phyloP scores from a whole-genome alignment of 2,888 invertebrate genomes.

The Dysmachus trigonus region DNA sequence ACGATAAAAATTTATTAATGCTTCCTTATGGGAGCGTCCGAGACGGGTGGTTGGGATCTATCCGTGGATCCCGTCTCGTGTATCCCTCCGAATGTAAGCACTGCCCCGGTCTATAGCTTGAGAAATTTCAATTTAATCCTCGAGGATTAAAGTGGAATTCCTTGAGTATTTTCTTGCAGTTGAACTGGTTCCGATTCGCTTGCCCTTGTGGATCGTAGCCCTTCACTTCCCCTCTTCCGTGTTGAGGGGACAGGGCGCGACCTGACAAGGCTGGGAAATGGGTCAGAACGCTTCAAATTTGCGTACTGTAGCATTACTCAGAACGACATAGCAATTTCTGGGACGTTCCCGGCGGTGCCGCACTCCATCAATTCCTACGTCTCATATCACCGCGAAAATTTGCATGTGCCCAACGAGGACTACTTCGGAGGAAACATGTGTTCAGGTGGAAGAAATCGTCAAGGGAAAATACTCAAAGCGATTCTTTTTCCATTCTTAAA shows the following conservation, averaged over 20 bases:
- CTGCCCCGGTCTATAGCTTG: not conserved
- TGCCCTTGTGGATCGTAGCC: not conserved
- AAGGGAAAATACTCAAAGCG: not conserved
- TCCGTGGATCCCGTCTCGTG: not conserved
- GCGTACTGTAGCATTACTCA: not conserved
- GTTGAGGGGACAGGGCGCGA: not conserved
- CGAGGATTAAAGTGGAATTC: slow-evolving; percentile 7
- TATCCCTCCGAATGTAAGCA: not conserved
- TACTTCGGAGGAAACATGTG: not conserved
- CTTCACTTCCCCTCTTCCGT: not conserved
- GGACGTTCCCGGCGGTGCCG: not conserved
- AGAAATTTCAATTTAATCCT: not conserved
- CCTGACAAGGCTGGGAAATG: not conserved
- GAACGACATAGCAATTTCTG: not conserved
- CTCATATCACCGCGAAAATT: not conserved
- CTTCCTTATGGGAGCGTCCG: slow-evolving; percentile 13
- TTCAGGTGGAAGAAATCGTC: not conserved
- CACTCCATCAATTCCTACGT: not conserved
- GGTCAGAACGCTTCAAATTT: not conserved
- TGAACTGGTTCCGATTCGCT: not conserved
- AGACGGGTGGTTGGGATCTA: not conserved
- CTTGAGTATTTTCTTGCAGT: not conserved
- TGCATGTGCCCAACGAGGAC: not conserved
- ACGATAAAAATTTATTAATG: slow-evolving; percentile 34
- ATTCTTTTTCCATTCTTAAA: not conserved